These are phyloP conservation scores for Lasiurus borealis DNA, from an alignment of 2,113 vertebrate genomes.

Conservation along the genomic window DNA sequence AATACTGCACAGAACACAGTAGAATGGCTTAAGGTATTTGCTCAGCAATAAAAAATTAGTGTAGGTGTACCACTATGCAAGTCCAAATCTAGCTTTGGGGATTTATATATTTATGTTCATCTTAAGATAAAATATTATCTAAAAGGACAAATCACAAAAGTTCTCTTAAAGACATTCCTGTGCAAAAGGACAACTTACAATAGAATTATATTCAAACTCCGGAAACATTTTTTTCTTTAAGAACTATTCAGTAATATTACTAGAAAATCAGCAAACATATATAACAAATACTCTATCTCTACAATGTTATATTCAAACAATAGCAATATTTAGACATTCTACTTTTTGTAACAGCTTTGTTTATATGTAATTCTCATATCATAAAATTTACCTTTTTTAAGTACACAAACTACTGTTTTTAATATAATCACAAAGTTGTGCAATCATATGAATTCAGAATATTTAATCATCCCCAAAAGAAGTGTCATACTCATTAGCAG, in stretches of 20 bases:
- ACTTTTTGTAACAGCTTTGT: not conserved
- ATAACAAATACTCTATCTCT: not conserved
- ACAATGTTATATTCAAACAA: not conserved
- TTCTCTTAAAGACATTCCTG: not conserved
- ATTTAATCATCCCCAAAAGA: not conserved
- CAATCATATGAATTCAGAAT: not conserved
- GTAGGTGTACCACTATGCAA: not conserved
- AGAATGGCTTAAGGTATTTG: constrained; percentile 27
- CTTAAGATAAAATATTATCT: not conserved
- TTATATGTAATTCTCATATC: not conserved
- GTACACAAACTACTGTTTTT: not conserved
- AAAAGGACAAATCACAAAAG: not conserved
- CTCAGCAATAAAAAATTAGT: not conserved
- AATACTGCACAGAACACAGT: not conserved
- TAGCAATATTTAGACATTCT: not conserved
- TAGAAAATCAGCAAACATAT: not conserved
- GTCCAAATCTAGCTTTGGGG: not conserved
- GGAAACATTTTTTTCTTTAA: not conserved
- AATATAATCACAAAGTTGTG: not conserved
- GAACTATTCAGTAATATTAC: not conserved
- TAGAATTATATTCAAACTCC: not conserved
- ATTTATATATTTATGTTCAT: constrained; percentile 32
- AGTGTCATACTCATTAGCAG: not conserved
- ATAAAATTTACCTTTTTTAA: not conserved
- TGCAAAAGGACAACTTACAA: not conserved